Evolutionary conservation across 2,888 invertebrate species (phyloP), one percentile per base, ranked within the genome.

Genomic region (Sturmia bella): DNA sequence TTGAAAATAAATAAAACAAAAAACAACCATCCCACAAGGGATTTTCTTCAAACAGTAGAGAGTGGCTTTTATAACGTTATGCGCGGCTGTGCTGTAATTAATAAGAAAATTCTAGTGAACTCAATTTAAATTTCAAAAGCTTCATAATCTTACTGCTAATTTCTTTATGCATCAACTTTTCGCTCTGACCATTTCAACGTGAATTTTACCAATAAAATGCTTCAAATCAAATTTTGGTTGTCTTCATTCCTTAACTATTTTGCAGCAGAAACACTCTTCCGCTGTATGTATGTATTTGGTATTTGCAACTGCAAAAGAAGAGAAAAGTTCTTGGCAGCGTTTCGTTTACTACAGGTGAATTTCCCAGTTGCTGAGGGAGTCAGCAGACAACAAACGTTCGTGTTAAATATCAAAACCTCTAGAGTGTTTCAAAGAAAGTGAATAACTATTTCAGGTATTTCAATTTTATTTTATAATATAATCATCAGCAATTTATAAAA

Each of bases 391-490:
- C 19, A 66, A 41, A 19, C 15, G 3, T 3, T 19, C 32, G 32
- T 9, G 32, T 32, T 12, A 43, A 37, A 59, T 12, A 21, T 21
- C 0, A 17, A 61, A 68, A 68, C 43, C 50, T 52, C n/a, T 21
- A 21, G 13, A 27, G 21, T 21, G 15, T 27, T 59, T 3, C 12
- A 9, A 11, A 15, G 17, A 45, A 61, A 54, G 54, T 69, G 21
- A 52, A 61, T 70, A 11, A 21, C 19, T 63, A 70, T 70, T 54
- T 77, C 48, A 27, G 56, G 69, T 74, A 69, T 74, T 80, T 80
- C 79, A 80, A 74, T 80, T 79, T 79, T n/a, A 68, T 74, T 73
- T 80, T 69, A 79, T 69, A 74, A 74, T 69, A 74, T 74, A 80
- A 80, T 80, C 63, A 69, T 68, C 9, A 57, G 27, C 73, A 74